Evolutionary conservation across 2,888 invertebrate species (phyloP).

Genomic region (Plebejus melissa): DNA sequence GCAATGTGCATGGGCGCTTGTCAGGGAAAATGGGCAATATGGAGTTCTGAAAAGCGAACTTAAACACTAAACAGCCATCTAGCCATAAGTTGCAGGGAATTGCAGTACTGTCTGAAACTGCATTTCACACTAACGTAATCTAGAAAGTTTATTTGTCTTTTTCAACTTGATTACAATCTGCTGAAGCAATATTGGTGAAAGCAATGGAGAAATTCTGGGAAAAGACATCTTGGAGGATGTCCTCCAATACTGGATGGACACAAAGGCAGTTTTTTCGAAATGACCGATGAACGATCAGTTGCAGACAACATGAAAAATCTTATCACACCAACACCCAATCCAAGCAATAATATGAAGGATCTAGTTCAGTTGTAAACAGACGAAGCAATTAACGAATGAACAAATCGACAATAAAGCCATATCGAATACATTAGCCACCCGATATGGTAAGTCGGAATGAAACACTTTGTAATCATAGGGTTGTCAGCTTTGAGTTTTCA

Average conservation of each 20-base stretch:
- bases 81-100: background rate
- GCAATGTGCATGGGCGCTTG: background rate
- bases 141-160: too few relatives aligned
- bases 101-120: background rate
- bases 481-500: background rate
- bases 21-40: background rate
- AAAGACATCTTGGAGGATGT: too few relatives aligned
- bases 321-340: background rate
- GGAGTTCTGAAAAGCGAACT: background rate
- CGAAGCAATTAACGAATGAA: constrained; percentile 1
- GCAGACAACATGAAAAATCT: background rate
- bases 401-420: constrained; percentile 8
- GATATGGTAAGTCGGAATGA: background rate
- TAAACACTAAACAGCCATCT: background rate
- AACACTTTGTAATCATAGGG: constrained; percentile 3
- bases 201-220: too few relatives aligned
- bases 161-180: too few relatives aligned
- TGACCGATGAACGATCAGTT: background rate
- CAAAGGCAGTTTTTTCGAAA: too few relatives aligned
- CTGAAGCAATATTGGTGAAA: too few relatives aligned
- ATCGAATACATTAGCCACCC: constrained; percentile 18
- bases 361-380: background rate
- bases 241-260: too few relatives aligned
- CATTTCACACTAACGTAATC: background rate
- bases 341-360: background rate